Base-by-base conservation (phyloP, 1,140 invertebrate genomes). In the Hirudo medicinalis region DNA sequence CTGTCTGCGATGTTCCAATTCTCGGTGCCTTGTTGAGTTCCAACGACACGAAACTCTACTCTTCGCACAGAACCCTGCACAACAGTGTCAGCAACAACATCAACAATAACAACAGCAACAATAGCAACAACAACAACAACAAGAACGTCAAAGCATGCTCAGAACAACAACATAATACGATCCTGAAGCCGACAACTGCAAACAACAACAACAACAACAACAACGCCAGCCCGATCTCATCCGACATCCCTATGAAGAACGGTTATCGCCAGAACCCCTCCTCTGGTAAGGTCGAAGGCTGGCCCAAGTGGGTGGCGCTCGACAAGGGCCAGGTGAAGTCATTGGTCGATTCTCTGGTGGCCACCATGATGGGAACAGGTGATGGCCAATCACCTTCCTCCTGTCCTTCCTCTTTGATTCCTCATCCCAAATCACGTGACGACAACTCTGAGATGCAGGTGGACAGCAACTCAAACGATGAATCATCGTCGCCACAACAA, bases 321-420 rank as follows among this genome's bases (percentile, higher is more conserved):
- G 69, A 70, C 43, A 70, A 70, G 22, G 19, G 22, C 9, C 32
- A 70, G 19, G 69, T 70, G 13, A 25, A 54, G 22, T 70, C 69
- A 19, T 53, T 70, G 32, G 69, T 70, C 53, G 69, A 70, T 32
- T 70, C 69, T n/a, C 69, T 70, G 4, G 69, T 70, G 20, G 32
- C 29, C 22, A 54, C 69, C 19, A 70, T 70, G 69, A 70, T 70
- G 36, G 27, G 29, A 32, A n/a, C 63, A 29, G 63, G 40, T 25
- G 67, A 68, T 68, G 69, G 49, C 69, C 22, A 27, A 36, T 49
- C 40, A 25, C 36, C 32, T 53, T 27, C 22, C 5, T 13, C 69
- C 0, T 29, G 29, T n/a, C 5, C 9, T n/a, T n/a, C n/a, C 29
- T 27, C 60, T 29, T 5, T 36, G 69, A 27, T 43, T 25, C 49